Evolutionary conservation across 2,888 invertebrate genomes (phyloP), one percentile per base, ranked within the genome.

Genomic region (Colletes collaris): DNA sequence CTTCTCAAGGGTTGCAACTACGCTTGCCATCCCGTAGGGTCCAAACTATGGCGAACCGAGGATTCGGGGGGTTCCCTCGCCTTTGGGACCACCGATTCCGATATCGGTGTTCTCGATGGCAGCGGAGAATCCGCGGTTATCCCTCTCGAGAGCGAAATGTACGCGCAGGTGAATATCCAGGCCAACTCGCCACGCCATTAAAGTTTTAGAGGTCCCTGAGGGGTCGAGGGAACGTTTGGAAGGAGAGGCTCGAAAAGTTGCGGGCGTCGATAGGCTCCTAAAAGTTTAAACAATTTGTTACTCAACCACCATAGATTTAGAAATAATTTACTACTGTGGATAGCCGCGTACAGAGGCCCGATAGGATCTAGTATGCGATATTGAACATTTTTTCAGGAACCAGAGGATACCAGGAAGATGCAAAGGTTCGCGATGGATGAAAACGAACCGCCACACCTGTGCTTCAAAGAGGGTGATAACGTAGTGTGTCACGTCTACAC

Each of bases 1-100:
- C 94, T 95, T 56, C 94, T 97, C 74, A 95, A 95, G 37, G 94
- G 95, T 52, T 97, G 97, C 90, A 95, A 95, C 75, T 97, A 96
- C 90, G 95, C 96, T 0, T 97, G 97, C 88, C 85, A 88, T 40
- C 85, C 90, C 0, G 66, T 74, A n/a, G 80, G 77, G 0, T 74
- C 81, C 44, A 85, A 82, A 73, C 81, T 85, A 72, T 82, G 87
- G 80, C 73, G 75, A 6, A 40, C 74, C 10, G 69, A 79, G 8
- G 35, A 75, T 3, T 56, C 46, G 16, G 69, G 76, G 0, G 60
- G 67, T 16, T 59, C 65, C 7, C 63, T 69, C 27, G 46, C 63
- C 27, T 68, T 64, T 44, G 80, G 13, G n/a, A 66, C 63, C 16
- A 60, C 53, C 52, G 73, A 79, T 7, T 53, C 73, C 3, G 82